Evolutionary conservation across 2,113 vertebrate species (phyloP), one percentile per base, ranked within the genome.

Genomic region (Hiodon alosoides): DNA sequence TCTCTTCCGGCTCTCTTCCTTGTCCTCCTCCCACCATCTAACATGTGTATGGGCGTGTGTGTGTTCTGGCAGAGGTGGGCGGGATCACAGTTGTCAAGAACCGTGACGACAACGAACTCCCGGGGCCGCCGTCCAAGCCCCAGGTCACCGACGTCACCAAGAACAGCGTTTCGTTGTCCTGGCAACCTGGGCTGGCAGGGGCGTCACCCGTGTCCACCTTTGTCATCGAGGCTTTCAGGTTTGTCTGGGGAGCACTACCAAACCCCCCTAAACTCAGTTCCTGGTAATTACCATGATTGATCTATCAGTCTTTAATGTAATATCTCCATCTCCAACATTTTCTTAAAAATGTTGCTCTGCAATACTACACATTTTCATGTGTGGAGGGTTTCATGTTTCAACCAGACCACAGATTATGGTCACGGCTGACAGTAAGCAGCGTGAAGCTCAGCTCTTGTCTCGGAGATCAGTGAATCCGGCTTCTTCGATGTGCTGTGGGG

Each of bases 191-290:
- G 57, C 85, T 90, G 55, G 86, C 89, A 57, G 94, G 96, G 84
- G 87, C 87, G 7, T 91, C 96, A 8, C 93, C 95, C 17, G 89
- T 96, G 75, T 93, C 90, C 55, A 92, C 94, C 57, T 99, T 92
- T 84, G 93, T 98, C 86, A 98, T 99, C 76, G 97, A 99, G 76
- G 96, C 97, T n/a, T 99, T 99, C 90, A 99, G 97, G 97, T 99
- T 90, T 59, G 86, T 78, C 73, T 55, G 16, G 70, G 13, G 16
- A 16, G 5, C 2, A 31, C 31, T 4, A 7, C 4, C 13, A 48
- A 55, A 48, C 11, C 46, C 6, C 13, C 6, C 51, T 31, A 31
- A 31, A 31, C 31, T 31, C 31, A 31, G 31, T 31, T 31, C 31
- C 31, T 2, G 31, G 31, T 31, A 31, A 31, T 31, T 31, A 31